Base-by-base conservation (phyloP, 2,888 invertebrate genomes). In the Actias luna region DNA sequence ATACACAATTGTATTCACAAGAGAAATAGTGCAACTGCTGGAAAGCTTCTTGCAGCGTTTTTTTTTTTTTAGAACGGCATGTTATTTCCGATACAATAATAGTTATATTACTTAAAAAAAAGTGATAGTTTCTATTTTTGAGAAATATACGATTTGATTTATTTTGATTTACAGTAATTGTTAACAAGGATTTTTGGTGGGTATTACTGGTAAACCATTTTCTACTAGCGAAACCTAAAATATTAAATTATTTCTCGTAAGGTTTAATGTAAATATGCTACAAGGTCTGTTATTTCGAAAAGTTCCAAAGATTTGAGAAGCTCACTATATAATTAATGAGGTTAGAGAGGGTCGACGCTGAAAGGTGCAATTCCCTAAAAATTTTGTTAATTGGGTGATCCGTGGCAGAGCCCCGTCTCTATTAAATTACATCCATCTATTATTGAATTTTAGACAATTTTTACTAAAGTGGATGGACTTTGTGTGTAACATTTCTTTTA, bases 311-410 rank as follows among this genome's bases (percentile, higher is more conserved):
- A 10, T 22, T 46, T 10, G 5, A 22, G 42, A 18, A 46, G 42
- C 42, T 22, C 22, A 10, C 18, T 46, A 22, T 46, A 46, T 18
- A 46, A 46, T 46, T 46, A 46, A 46, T 46, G 22, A 46, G 22
- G 42, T 46, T 46, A 46, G 2, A 8, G 42, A 1, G 22, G 5
- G 42, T 8, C 42, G 42, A 46, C 22, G 22, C 10, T 18, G 42
- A 46, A 46, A 46, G 42, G 42, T 46, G 42, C 42, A 22, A 46
- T 46, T 22, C 42, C 42, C 42, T 46, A 46, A 46, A 46, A 46
- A 46, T 42, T 36, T 42, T 46, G 42, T 46, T 46, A 46, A 46
- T 46, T 46, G 42, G 42, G 42, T 10, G 42, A 5, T 46, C 42
- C 42, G 18, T 22, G 10, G 42, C 42, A 46, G 18, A 22, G 7